Conservation (phyloP, 2,888 invertebrate genomes). For the Meandrusa payeni region DNA sequence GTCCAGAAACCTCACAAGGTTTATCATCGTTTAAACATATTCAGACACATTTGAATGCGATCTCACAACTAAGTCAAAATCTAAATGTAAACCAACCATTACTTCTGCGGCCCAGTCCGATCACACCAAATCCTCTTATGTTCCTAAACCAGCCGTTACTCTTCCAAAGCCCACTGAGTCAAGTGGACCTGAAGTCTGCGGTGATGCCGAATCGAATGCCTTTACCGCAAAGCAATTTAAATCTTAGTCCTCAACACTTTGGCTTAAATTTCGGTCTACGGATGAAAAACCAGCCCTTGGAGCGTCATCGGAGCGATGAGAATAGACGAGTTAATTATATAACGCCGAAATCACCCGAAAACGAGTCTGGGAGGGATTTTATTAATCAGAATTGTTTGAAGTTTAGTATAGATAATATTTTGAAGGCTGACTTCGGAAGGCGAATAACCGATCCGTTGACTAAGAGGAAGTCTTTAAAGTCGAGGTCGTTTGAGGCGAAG, state of each 20-base stretch:
- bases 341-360: conserved; percentile 60
- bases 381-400: conserved; percentile 83
- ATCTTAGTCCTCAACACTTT: conserved; percentile 51
- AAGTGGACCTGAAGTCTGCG: conserved; percentile 59
- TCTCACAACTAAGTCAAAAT: conserved; percentile 83
- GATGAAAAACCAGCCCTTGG: conserved; percentile 43
- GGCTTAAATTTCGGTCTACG: conserved; percentile 57
- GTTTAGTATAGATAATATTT: conserved; percentile 93
- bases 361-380: conserved; percentile 61
- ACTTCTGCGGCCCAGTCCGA: conserved; percentile 67
- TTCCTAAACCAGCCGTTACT: conserved; percentile 72
- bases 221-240: conserved; percentile 52
- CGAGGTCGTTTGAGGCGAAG: conserved; percentile 51
- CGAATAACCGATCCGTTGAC: conserved; percentile 85
- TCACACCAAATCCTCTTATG: conserved; percentile 73
- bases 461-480: conserved; percentile 75
- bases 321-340: conserved; percentile 51
- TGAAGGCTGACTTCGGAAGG: conserved; percentile 91
- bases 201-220: conserved; percentile 51
- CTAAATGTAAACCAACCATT: conserved; percentile 66
- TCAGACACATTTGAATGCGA: conserved; percentile 84
- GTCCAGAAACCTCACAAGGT: conserved; percentile 49
- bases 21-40: conserved; percentile 84
- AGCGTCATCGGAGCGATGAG: conserved; percentile 55
- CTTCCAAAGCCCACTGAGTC: conserved; percentile 64